Conservation (phyloP, 2,797 vertebrate species). For the Phalanger gymnotis region DNA sequence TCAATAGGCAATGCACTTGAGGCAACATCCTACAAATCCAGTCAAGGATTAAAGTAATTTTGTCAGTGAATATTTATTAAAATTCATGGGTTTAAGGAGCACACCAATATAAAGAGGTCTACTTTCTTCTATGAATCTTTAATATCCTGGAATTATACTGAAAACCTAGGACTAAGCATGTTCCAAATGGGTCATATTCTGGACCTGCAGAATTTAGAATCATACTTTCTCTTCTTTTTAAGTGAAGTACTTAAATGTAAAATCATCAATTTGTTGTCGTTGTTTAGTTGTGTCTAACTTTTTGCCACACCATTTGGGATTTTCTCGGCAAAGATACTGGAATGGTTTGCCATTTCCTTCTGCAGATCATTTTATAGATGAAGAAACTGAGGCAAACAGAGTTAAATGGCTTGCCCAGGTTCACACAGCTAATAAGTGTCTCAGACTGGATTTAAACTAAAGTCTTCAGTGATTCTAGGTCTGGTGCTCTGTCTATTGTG, state of each 20-base stretch:
- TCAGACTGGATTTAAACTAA: not conserved
- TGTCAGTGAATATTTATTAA: not conserved
- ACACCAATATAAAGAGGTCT: conserved; percentile 40
- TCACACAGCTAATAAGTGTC: no score
- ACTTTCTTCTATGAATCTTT: conserved; percentile 31
- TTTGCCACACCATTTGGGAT: not conserved
- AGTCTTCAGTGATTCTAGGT: not conserved
- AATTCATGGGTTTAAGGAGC: conserved; percentile 23
- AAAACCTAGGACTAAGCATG: conserved; percentile 33
- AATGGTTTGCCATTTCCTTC: not conserved
- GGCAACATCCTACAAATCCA: conserved; percentile 30
- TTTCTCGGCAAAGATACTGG: no score
- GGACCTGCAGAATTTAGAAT: conserved; percentile 2
- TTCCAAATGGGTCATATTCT: conserved; percentile 50
- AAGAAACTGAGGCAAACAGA: not conserved
- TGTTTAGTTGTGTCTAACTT: no score
- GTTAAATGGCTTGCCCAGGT: no score
- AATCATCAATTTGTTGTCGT: not conserved
- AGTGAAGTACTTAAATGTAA: conserved; percentile 34
- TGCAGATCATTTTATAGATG: not conserved
- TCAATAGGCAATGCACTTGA: conserved; percentile 32
- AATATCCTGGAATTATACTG: not conserved
- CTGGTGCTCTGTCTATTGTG: not conserved
- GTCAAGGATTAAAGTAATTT: conserved; percentile 39
- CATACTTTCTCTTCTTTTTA: not conserved